phyloP scores from a whole-genome alignment of 2,888 invertebrate genomes.

The Drosophila ezoana region DNA sequence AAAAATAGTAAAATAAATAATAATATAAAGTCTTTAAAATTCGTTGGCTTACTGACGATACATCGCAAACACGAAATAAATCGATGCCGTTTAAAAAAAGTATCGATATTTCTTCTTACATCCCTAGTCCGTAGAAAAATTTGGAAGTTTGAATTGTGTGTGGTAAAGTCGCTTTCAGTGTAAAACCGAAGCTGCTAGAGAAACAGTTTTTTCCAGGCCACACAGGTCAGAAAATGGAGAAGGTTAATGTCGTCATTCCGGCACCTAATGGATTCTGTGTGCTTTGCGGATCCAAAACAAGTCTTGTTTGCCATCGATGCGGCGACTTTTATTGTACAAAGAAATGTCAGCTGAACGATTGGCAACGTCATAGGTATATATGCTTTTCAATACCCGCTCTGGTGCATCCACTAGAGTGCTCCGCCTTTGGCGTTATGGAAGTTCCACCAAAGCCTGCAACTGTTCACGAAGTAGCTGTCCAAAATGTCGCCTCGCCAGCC shows the following conservation, averaged over 20 bases:
- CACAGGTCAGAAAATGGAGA: slow-evolving; percentile 10
- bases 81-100: not conserved
- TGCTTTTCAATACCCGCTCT: slow-evolving; percentile 59
- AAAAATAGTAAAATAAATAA: too few relatives aligned
- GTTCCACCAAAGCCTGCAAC: not conserved
- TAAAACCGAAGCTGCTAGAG: too few relatives aligned
- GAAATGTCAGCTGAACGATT: slow-evolving; percentile 51
- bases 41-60: not conserved
- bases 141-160: slow-evolving; percentile 4
- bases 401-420: slow-evolving; percentile 46
- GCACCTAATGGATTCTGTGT: slow-evolving; percentile 40
- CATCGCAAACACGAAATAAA: not conserved
- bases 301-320: slow-evolving; percentile 53
- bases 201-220: not conserved
- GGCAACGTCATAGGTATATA: slow-evolving; percentile 64
- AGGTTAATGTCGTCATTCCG: not conserved
- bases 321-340: slow-evolving; percentile 61
- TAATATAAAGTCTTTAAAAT: too few relatives aligned
- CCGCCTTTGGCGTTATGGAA: slow-evolving; percentile 14
- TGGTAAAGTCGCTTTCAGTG: not conserved
- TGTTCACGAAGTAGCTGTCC: not conserved
- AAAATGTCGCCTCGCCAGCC: too few relatives aligned
- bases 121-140: not conserved
- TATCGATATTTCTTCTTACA: slow-evolving; percentile 9
- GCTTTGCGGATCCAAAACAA: slow-evolving; percentile 26